Evolutionary conservation across 2,797 vertebrate species (phyloP), one percentile per base, ranked within the genome.

Genomic region (Sebastes paucispinis): DNA sequence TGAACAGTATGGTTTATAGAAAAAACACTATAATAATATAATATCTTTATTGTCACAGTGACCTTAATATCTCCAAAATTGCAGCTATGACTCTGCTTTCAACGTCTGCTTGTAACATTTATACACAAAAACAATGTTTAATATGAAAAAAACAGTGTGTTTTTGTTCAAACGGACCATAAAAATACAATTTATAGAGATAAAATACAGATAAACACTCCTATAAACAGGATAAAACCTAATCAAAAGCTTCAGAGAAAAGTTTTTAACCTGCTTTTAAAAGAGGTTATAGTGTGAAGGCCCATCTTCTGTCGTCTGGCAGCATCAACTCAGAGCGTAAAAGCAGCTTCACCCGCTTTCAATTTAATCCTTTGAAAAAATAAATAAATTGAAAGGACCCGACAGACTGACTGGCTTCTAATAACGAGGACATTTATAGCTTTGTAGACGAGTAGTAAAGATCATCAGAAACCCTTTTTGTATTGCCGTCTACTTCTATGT

Each of bases 261-360:
- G 57, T 50, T 32, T 54, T 69, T 20, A 52, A 16, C 71, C 71
- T 20, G 52, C 59, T 71, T 71, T 76, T 76, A 67, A 58, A 60
- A 34, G 4, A 73, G 68, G 73, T 64, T 11, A 43, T 43, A 65
- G 13, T 47, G 68, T 4, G 6, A 11, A 54, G 20, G 20, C 20
- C 20, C 50, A 54, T 54, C 50, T 54, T 54, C 20, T 54, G 50
- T 54, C 20, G 20, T 54, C 50, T 54, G 50, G 50, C 50, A 54
- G 20, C 50, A 54, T n/a, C 50, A 54, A 54, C 50, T 54, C 50
- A 54, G 32, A 67, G 25, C 18, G n/a, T 73, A 72, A 80, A 34
- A 82, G 69, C 73, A 77, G 62, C 72, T 80, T 29, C 24, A 3
- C 3, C 52, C 29, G 79, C 52, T 75, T 82, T 74, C 36, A 5